Evolutionary conservation across 2,113 vertebrate species (phyloP).

Genomic region (Plotosus lineatus): DNA sequence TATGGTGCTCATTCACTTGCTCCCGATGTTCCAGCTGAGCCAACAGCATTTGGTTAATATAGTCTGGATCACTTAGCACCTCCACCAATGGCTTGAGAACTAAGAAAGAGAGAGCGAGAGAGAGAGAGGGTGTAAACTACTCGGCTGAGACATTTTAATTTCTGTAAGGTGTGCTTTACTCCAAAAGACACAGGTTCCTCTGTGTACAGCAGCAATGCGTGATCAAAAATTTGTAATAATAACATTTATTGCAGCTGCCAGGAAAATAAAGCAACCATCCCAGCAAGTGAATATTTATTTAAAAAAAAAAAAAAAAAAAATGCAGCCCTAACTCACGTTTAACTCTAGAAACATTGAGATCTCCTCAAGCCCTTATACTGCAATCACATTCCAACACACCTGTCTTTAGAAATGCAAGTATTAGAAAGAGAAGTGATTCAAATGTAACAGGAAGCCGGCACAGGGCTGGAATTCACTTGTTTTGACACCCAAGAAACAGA

Average conservation of each 20-base stretch:
- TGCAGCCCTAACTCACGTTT: not conserved
- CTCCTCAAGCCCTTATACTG: not conserved
- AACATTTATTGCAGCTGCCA: not conserved
- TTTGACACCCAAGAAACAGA: not conserved
- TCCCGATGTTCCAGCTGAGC: slow-evolving; percentile 92
- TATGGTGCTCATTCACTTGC: slow-evolving; percentile 91
- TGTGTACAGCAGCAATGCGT: no score
- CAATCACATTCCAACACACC: not conserved
- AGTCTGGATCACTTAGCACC: slow-evolving; percentile 92
- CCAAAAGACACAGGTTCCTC: no score
- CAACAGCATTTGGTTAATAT: slow-evolving; percentile 92
- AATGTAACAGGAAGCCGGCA: not conserved
- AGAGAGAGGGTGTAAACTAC: no score
- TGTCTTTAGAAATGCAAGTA: not conserved
- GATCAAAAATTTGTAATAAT: no score
- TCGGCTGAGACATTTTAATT: no score
- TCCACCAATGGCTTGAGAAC: slow-evolving; percentile 94
- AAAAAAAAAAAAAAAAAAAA: no score
- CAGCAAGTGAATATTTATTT: no score
- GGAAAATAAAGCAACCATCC: not conserved
- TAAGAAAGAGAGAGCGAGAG: slow-evolving; percentile 52
- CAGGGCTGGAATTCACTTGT: not conserved
- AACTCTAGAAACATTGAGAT: not conserved
- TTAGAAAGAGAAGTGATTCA: not conserved
- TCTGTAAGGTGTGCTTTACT: no score